phyloP scores from a whole-genome alignment of 2,888 invertebrate genomes.

The Tenthredo amoena region DNA sequence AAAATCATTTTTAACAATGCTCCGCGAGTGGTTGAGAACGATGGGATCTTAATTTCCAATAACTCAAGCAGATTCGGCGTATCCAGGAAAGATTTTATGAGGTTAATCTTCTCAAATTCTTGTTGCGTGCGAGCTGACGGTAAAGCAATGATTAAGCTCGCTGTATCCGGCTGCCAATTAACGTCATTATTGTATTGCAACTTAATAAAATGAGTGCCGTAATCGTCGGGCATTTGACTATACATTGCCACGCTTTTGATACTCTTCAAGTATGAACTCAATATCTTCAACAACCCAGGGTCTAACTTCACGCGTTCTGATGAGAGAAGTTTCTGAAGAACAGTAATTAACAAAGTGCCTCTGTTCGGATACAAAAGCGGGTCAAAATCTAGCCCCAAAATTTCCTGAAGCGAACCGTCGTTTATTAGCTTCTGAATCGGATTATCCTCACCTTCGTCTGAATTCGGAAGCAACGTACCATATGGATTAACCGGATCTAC shows the following conservation, averaged over 20 bases:
- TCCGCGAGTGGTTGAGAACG: slow-evolving; percentile 54
- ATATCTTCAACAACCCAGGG: slow-evolving; percentile 38
- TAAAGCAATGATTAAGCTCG: slow-evolving; percentile 56
- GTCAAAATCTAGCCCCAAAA: slow-evolving; percentile 57
- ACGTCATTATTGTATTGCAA: slow-evolving; percentile 51
- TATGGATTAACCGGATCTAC: slow-evolving; percentile 59
- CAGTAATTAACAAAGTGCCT: slow-evolving; percentile 57
- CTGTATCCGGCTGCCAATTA: slow-evolving; percentile 58
- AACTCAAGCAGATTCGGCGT: slow-evolving; percentile 53
- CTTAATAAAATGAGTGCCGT: slow-evolving; percentile 55
- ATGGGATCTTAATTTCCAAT: slow-evolving; percentile 54
- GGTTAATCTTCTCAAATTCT: slow-evolving; percentile 27
- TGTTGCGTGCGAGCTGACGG: slow-evolving; percentile 19
- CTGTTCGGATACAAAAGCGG: slow-evolving; percentile 58
- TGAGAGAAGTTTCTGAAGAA: slow-evolving; percentile 56
- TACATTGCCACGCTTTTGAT: slow-evolving; percentile 53
- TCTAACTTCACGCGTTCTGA: neutral
- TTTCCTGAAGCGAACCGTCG: slow-evolving; percentile 31
- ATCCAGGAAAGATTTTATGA: slow-evolving; percentile 53
- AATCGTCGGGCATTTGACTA: slow-evolving; percentile 48
- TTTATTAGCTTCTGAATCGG: slow-evolving; percentile 31
- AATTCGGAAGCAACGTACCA: slow-evolving; percentile 57
- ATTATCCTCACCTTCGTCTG: neutral
- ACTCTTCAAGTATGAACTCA: slow-evolving; percentile 54
- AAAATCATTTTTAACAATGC: slow-evolving; percentile 58